Evolutionary conservation across 2,113 vertebrate species (phyloP).

Genomic region (Poeciliopsis prolifica): DNA sequence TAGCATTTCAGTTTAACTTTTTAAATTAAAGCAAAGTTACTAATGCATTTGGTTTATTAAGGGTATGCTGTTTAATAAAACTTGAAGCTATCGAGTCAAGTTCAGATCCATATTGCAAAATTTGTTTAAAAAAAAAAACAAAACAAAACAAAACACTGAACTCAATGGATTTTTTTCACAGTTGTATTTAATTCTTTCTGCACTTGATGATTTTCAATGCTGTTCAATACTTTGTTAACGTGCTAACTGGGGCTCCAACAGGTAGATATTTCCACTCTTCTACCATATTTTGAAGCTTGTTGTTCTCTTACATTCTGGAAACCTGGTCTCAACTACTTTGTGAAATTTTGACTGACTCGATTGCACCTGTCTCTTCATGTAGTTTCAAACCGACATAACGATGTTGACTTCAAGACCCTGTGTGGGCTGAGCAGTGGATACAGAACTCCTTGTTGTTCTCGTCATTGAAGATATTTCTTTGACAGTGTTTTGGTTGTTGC

Average conservation of each 20-base stretch:
- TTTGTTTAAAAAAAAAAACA: too few species aligned
- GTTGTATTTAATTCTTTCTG: too few species aligned
- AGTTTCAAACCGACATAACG: conserved; percentile 10
- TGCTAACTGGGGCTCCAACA: neutral
- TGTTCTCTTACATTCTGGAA: neutral
- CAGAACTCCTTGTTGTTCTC: neutral
- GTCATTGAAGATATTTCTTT: neutral
- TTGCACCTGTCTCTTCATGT: conserved; percentile 5
- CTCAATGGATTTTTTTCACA: too few species aligned
- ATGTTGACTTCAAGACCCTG: conserved; percentile 6
- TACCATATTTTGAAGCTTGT: neutral
- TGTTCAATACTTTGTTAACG: neutral
- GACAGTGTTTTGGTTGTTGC: neutral
- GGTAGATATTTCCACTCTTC: neutral
- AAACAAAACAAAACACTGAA: too few species aligned
- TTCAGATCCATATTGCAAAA: too few species aligned
- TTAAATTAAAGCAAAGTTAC: neutral
- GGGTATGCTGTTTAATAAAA: too few species aligned
- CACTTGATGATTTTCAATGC: neutral
- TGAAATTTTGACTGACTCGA: neutral
- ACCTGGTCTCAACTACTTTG: neutral
- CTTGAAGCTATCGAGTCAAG: too few species aligned
- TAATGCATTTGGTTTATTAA: too few species aligned
- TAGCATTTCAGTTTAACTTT: neutral
- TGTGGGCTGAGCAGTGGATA: conserved; percentile 1